Evolutionary conservation across 2,888 invertebrate species (phyloP).

Genomic region (Protodeltote pygarga): DNA sequence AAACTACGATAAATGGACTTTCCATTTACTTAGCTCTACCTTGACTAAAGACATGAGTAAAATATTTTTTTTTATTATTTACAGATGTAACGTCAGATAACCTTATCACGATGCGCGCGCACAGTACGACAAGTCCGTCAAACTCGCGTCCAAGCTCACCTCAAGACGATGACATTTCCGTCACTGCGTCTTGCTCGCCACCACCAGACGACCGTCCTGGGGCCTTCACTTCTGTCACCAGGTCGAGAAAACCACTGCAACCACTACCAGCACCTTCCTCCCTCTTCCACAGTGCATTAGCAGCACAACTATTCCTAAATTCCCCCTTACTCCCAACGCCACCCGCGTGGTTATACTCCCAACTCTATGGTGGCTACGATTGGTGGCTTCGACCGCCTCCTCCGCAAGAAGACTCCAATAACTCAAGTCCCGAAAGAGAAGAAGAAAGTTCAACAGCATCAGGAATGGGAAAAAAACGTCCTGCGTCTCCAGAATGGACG

Average conservation of each 20-base stretch:
- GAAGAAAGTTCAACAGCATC: conserved; percentile 73
- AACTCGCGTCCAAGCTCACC: conserved; percentile 88
- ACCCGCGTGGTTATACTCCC: conserved; percentile 92
- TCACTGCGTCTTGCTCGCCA: conserved; percentile 87
- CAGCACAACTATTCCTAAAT: conserved; percentile 91
- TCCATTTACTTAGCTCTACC: neutral
- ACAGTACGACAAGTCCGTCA: conserved; percentile 91
- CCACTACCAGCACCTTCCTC: conserved; percentile 81
- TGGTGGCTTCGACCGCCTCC: conserved; percentile 88
- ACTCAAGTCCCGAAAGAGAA: conserved; percentile 79
- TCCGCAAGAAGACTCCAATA: conserved; percentile 76
- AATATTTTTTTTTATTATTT: conserved; percentile 15
- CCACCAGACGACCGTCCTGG: conserved; percentile 85
- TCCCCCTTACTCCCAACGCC: conserved; percentile 92
- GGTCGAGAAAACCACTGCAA: conserved; percentile 78
- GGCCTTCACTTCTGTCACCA: conserved; percentile 84
- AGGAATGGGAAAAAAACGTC: conserved; percentile 80
- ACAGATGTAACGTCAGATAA: conserved; percentile 78
- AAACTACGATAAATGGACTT: too few species aligned
- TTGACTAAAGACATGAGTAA: neutral
- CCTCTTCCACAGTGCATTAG: conserved; percentile 83
- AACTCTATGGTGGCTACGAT: conserved; percentile 90
- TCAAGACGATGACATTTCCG: conserved; percentile 88
- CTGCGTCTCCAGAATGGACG: conserved; percentile 85
- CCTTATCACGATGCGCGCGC: conserved; percentile 86